Evolutionary conservation across 2,113 vertebrate species (phyloP).

Genomic region (rat (Rattus norvegicus)): DNA sequence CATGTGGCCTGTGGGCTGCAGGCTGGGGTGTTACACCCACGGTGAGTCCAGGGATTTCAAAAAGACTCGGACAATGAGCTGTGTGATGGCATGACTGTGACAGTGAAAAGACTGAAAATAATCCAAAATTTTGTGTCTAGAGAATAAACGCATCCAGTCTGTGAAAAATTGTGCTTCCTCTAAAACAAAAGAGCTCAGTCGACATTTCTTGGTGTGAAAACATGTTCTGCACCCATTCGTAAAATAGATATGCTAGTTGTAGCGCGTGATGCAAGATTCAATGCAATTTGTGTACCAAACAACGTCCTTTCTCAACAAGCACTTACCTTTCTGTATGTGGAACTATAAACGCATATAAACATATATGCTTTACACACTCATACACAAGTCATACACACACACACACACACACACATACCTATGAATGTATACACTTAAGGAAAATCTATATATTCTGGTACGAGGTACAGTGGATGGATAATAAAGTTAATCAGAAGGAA

Average conservation of each 20-base stretch:
- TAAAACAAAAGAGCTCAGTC: background rate
- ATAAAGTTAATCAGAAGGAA: background rate
- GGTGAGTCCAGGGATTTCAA: background rate
- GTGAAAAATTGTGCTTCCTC: background rate
- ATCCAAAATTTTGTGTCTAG: background rate
- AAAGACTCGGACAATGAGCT: background rate
- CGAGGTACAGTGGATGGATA: background rate
- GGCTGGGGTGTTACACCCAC: background rate
- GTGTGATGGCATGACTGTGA: background rate
- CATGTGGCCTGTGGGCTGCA: background rate
- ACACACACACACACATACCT: too few species aligned
- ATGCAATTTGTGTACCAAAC: background rate
- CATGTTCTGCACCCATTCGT: background rate
- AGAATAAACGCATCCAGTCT: background rate
- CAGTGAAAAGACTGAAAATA: background rate
- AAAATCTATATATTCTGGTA: background rate
- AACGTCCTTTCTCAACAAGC: background rate
- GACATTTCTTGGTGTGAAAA: background rate
- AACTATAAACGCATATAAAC: background rate
- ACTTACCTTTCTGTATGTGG: background rate
- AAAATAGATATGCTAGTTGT: slow-evolving; percentile 24
- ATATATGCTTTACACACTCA: background rate
- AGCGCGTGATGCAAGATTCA: background rate
- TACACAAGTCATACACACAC: background rate
- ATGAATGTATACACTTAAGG: background rate